These are phyloP conservation scores for Psilopsiagon aymara DNA, from an alignment of 2,113 vertebrate species.

Conservation along the genomic window DNA sequence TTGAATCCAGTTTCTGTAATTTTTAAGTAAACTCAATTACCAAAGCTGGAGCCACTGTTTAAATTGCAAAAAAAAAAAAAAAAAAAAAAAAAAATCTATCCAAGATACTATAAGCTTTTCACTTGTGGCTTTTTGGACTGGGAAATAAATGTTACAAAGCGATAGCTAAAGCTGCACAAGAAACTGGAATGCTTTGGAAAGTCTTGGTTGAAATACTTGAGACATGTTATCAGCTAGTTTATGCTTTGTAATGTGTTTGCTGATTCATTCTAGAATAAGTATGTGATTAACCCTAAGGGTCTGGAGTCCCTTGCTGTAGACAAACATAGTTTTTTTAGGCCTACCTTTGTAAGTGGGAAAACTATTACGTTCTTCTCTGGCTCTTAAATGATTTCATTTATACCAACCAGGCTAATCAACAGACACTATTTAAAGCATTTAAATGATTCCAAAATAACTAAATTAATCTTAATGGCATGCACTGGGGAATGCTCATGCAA, in stretches of 20 bases:
- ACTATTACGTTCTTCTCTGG: neutral
- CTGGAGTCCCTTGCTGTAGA: neutral
- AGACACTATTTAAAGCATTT: neutral
- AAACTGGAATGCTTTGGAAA: neutral
- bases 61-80: neutral
- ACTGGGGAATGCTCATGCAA: neutral
- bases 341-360: neutral
- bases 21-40: neutral
- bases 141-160: neutral
- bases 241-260: neutral
- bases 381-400: neutral
- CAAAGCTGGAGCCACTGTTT: neutral
- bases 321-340: neutral
- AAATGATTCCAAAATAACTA: neutral
- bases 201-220: neutral
- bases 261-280: neutral
- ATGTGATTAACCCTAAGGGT: neutral
- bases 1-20: neutral
- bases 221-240: neutral
- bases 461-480: neutral
- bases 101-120: neutral
- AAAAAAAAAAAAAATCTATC: neutral
- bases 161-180: neutral
- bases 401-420: neutral
- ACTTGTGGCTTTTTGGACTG: neutral